Conservation (phyloP, 2,797 vertebrate species). For the Emydoidea blandingii region DNA sequence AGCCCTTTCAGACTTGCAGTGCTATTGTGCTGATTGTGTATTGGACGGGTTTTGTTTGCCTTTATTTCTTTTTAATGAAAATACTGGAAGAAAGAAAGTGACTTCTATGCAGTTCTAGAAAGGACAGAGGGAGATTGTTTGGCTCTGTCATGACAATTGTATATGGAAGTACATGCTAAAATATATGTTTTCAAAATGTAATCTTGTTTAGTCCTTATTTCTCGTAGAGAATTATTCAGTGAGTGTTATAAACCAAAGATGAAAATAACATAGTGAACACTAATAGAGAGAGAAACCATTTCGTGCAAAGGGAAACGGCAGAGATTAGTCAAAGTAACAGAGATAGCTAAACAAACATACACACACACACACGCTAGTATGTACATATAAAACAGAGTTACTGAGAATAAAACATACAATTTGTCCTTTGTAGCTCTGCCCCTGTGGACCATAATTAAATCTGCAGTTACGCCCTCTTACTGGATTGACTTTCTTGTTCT, state of each 20-base stretch:
- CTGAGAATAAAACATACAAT: not conserved
- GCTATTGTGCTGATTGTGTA: not conserved
- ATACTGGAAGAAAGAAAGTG: not conserved
- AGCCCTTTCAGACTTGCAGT: not conserved
- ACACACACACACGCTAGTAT: not conserved
- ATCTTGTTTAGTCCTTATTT: not conserved
- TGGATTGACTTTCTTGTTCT: not conserved
- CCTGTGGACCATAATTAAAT: not conserved
- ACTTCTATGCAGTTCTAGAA: not conserved
- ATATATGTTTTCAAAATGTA: not conserved
- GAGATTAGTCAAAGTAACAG: not conserved
- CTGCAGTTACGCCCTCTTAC: fast-evolving
- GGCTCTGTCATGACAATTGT: not conserved
- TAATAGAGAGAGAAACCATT: not conserved
- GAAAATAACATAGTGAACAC: not conserved
- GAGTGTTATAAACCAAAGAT: not conserved
- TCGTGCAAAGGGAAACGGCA: not conserved
- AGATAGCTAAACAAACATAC: not conserved
- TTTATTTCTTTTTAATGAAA: not conserved
- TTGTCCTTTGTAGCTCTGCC: not conserved
- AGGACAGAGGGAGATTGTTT: not conserved
- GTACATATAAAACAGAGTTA: not conserved
- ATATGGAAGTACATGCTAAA: not conserved
- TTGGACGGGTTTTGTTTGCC: not conserved
- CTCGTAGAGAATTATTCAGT: not conserved